Conservation (phyloP, 1,140 invertebrate species). For the Bombus superbus region DNA sequence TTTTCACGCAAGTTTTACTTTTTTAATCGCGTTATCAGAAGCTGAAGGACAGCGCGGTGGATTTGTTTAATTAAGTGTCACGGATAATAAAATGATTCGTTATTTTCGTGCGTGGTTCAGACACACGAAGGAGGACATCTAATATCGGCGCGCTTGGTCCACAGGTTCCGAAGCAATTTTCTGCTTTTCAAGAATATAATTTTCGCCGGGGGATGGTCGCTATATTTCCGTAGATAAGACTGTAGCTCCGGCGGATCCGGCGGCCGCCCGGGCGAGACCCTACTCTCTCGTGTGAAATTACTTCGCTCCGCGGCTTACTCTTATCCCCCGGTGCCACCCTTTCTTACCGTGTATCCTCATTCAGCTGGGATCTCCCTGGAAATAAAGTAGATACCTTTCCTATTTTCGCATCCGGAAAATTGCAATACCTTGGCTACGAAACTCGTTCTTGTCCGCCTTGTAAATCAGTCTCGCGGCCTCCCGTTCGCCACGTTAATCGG, state of each 20-base stretch:
- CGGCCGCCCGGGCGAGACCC: conserved; percentile 64
- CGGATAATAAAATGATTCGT: background rate
- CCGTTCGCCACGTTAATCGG: conserved; percentile 27
- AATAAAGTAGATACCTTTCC: conserved; percentile 82
- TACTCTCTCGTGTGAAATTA: conserved; percentile 82
- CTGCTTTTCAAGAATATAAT: conserved; percentile 81
- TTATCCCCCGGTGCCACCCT: conserved; percentile 74
- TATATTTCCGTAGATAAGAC: conserved; percentile 79
- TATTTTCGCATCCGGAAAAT: conserved; percentile 82
- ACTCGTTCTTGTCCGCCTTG: conserved; percentile 42
- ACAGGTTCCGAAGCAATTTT: conserved; percentile 75
- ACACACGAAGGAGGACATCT: background rate
- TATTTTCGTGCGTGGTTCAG: background rate
- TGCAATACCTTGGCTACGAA: conserved; percentile 71
- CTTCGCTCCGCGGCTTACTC: conserved; percentile 82
- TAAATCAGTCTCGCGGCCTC: conserved; percentile 55
- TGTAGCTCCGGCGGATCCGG: conserved; percentile 63
- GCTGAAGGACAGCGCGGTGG: background rate
- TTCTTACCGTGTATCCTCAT: conserved; percentile 80
- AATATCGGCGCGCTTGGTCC: conserved; percentile 34
- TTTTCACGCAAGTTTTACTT: background rate
- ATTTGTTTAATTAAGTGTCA: background rate
- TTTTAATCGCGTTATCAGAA: background rate
- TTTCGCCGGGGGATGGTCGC: conserved; percentile 73
- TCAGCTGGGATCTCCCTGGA: conserved; percentile 78